Evolutionary conservation across 2,888 invertebrate genomes (phyloP).

Genomic region (Diarsia mendica): DNA sequence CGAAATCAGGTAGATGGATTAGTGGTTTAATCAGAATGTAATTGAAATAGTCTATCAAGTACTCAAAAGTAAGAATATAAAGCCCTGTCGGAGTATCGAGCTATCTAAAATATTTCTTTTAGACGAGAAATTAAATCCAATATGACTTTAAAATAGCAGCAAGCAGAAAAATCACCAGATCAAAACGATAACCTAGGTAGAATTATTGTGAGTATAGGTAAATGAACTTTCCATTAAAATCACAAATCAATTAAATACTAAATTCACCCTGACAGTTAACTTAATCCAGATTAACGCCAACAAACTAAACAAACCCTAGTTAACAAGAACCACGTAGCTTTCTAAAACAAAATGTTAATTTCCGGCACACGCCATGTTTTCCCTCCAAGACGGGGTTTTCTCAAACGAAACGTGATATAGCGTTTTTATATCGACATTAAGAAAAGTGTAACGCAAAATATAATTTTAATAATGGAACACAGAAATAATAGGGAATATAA

Average conservation of each 20-base stretch:
- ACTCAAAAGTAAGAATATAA: not conserved
- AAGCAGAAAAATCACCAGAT: not conserved
- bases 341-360: slow-evolving; percentile 79
- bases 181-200: not conserved
- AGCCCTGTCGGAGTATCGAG: not conserved
- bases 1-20: not conserved
- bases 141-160: not conserved
- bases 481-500: not conserved
- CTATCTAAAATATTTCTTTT: not conserved
- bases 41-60: not conserved
- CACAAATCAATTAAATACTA: slow-evolving; percentile 24
- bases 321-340: slow-evolving; percentile 66
- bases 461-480: slow-evolving; percentile 27
- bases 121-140: not conserved
- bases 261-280: slow-evolving; percentile 30
- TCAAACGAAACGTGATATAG: slow-evolving; percentile 56
- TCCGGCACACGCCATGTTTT: slow-evolving; percentile 75
- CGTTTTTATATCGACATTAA: slow-evolving; percentile 52
- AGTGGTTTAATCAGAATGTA: not conserved
- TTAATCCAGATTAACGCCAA: slow-evolving; percentile 51
- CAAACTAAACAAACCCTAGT: slow-evolving; percentile 56
- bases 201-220: not conserved
- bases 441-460: slow-evolving; percentile 43
- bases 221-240: not conserved
- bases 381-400: slow-evolving; percentile 54